These are phyloP conservation scores for Lamellibrachia luymesi DNA, from an alignment of 1,140 invertebrate species.

Conservation along the genomic window DNA sequence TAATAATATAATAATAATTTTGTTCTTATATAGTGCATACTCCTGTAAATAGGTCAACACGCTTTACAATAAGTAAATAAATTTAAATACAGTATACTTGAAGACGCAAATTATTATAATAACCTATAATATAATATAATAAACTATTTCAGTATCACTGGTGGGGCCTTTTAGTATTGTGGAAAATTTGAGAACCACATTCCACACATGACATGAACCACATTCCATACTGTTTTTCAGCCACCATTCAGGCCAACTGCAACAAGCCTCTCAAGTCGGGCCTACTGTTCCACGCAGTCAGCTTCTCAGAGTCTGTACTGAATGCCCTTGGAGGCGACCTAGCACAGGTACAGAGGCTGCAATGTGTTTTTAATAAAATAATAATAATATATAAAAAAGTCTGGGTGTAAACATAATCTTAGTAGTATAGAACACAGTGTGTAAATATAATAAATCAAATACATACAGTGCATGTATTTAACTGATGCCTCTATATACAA, in stretches of 20 bases:
- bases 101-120: too few relatives aligned
- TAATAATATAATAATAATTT: too few relatives aligned
- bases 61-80: too few relatives aligned
- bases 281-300: constrained; percentile 45
- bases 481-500: not conserved
- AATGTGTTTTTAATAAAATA: not conserved
- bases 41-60: too few relatives aligned
- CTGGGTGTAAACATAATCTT: not conserved
- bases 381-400: too few relatives aligned
- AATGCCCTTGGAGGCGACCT: constrained; percentile 45
- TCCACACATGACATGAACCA: not conserved
- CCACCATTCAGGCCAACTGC: not conserved
- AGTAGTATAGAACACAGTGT: not conserved
- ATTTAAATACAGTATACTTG: too few relatives aligned
- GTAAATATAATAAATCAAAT: not conserved
- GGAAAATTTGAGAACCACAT: too few relatives aligned
- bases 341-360: constrained; percentile 37
- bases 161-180: too few relatives aligned
- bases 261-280: constrained; percentile 9
- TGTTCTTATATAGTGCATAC: too few relatives aligned
- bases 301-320: constrained; percentile 40
- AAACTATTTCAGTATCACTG: too few relatives aligned
- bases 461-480: not conserved
- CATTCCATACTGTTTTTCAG: not conserved
- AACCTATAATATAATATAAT: too few relatives aligned